These are phyloP conservation scores for Phortica variegata DNA, from an alignment of 1,140 invertebrate genomes.

Conservation along the genomic window DNA sequence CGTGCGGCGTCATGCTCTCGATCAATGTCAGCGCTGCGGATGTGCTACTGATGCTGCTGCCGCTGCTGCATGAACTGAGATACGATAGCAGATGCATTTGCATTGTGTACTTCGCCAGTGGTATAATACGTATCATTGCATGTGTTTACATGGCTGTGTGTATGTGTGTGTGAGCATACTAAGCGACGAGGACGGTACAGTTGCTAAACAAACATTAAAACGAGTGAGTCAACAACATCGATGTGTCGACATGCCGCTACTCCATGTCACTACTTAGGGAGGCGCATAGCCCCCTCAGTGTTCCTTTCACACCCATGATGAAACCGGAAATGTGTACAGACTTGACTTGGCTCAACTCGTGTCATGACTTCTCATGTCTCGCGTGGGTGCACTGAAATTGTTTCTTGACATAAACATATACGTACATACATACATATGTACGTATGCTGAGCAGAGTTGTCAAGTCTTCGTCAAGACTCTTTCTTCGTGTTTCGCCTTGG, in stretches of 20 bases:
- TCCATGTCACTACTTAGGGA: too few relatives aligned
- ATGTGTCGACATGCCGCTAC: conserved; percentile 49
- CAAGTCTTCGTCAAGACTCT: too few relatives aligned
- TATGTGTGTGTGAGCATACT: too few relatives aligned
- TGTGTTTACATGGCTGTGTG: conserved; percentile 12
- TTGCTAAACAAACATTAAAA: conserved; percentile 52
- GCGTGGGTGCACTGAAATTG: conserved; percentile 15
- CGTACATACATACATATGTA: conserved; percentile 35
- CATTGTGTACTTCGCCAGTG: conserved; percentile 15
- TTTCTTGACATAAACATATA: too few relatives aligned
- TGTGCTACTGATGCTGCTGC: too few relatives aligned
- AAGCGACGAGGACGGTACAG: too few relatives aligned
- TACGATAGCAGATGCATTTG: conserved; percentile 1
- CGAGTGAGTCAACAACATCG: conserved; percentile 46
- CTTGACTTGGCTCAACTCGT: too few relatives aligned
- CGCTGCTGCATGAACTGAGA: background rate
- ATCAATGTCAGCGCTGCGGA: conserved; percentile 23
- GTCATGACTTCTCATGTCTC: too few relatives aligned
- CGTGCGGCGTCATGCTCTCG: conserved; percentile 38
- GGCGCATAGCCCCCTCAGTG: too few relatives aligned
- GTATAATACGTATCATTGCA: conserved; percentile 5
- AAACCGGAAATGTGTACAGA: background rate
- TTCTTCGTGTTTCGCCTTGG: too few relatives aligned
- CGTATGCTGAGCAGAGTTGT: conserved; percentile 1
- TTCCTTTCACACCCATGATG: conserved; percentile 3